phyloP scores from a whole-genome alignment of 2,888 invertebrate species.

The Panopea generosa region DNA sequence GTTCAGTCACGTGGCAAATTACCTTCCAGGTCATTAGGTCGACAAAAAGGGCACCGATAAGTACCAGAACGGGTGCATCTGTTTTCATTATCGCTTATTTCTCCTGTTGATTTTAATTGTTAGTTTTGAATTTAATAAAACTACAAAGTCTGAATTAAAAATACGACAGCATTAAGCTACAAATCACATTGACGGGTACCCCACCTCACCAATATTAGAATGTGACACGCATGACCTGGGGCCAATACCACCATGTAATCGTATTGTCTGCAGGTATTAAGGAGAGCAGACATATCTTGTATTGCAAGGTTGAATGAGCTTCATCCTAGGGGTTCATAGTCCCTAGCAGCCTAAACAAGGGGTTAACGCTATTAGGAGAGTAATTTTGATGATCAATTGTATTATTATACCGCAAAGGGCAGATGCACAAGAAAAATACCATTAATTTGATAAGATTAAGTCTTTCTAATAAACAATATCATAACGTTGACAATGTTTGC shows the following conservation, averaged over 20 bases:
- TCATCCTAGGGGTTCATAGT: slow-evolving; percentile 1
- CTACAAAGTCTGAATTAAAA: slow-evolving; percentile 21
- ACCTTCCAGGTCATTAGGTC: slow-evolving; percentile 51
- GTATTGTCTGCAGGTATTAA: slow-evolving; percentile 37
- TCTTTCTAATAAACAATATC: slow-evolving; percentile 6
- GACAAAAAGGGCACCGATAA: slow-evolving; percentile 51
- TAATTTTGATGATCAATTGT: slow-evolving; percentile 45
- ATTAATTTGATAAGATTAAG: slow-evolving; percentile 17
- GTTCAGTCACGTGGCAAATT: slow-evolving; percentile 52
- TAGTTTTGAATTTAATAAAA: slow-evolving; percentile 38
- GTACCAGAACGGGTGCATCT: slow-evolving; percentile 54
- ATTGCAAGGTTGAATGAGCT: neutral
- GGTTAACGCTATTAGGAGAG: slow-evolving; percentile 8
- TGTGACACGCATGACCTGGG: slow-evolving; percentile 19
- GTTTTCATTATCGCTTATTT: slow-evolving; percentile 45
- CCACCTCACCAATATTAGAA: slow-evolving; percentile 30
- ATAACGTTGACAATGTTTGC: slow-evolving; percentile 15
- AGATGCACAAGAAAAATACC: slow-evolving; percentile 34
- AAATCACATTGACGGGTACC: slow-evolving; percentile 48
- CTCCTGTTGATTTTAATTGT: slow-evolving; percentile 49
- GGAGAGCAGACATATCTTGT: neutral
- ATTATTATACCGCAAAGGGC: slow-evolving; percentile 33
- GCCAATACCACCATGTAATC: slow-evolving; percentile 11
- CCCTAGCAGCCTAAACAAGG: neutral
- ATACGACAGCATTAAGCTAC: slow-evolving; percentile 8